These are phyloP conservation scores for Phymatocera aterrima DNA, from an alignment of 2,888 invertebrate species.

Conservation along the genomic window DNA sequence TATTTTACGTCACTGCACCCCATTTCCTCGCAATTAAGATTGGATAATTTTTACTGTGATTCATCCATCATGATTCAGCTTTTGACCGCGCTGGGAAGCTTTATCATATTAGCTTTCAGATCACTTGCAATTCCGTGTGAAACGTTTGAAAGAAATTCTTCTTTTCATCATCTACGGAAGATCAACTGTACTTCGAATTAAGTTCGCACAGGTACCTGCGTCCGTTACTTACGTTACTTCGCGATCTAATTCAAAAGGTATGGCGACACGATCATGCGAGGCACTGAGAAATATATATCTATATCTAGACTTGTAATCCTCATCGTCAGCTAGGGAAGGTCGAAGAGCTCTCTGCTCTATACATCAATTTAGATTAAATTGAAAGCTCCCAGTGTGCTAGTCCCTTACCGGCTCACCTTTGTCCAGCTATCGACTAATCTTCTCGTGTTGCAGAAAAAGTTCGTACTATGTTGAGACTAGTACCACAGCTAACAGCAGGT, in stretches of 20 bases:
- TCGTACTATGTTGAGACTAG: slow-evolving; percentile 20
- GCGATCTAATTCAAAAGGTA: neutral
- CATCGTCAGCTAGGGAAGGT: slow-evolving; percentile 2
- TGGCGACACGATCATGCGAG: slow-evolving; percentile 16
- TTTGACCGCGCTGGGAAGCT: neutral
- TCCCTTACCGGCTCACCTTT: slow-evolving; percentile 5
- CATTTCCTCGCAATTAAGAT: slow-evolving; percentile 70
- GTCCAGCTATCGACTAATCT: neutral
- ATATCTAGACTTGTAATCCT: neutral
- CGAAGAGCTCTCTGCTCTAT: slow-evolving; percentile 3
- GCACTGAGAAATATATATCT: neutral
- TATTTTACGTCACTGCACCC: slow-evolving; percentile 70
- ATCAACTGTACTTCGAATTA: slow-evolving; percentile 22
- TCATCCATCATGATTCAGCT: slow-evolving; percentile 50
- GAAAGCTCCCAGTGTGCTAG: slow-evolving; percentile 7
- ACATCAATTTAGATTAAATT: slow-evolving; percentile 30
- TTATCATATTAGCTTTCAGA: slow-evolving; percentile 31
- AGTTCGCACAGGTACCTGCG: neutral
- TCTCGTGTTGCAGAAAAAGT: slow-evolving; percentile 30
- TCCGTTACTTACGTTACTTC: neutral
- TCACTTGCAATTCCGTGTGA: slow-evolving; percentile 18
- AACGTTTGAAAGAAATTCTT: slow-evolving; percentile 26
- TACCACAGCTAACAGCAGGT: slow-evolving; percentile 13
- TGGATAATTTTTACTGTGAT: slow-evolving; percentile 60
- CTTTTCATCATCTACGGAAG: slow-evolving; percentile 31